Base-by-base conservation (phyloP, 2,113 vertebrate species). In the Amia ocellicauda region DNA sequence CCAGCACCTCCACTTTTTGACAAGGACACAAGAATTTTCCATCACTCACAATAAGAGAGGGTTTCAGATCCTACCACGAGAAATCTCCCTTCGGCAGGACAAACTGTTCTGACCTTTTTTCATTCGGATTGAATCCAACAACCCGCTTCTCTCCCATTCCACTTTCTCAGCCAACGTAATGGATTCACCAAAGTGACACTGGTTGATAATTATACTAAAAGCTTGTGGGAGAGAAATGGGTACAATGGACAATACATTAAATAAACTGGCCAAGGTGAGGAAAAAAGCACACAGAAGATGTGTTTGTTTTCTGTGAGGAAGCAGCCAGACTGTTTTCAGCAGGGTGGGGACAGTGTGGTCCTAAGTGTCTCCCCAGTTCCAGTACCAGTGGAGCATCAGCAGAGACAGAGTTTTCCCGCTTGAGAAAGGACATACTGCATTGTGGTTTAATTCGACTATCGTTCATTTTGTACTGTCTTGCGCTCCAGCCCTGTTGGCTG, bases 361-460 rank as follows among this genome's bases (percentile, higher is more conserved):
- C 70, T 41, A 24, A 74, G 60, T 58, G 72, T 74, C 36, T 42
- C 19, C 42, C 24, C 51, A 17, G 43, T 58, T 62, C 57, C 63
- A 56, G 29, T 40, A 58, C 61, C 42, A 14, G 7, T 10, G 16
- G 29, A 57, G 67, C 69, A 7, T n/a, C n/a, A 16, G 22, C 23
- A 20, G 16, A 10, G 62, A 53, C 19, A 8, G 24, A 13, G 36
- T 23, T 41, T 13, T 13, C 28, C 28, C 3, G 2, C 36, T 55
- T 43, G 66, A 47, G 36, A 81, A 80, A 85, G 81, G 78, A 76
- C 85, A 85, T 74, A 85, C 85, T 80, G 78, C 83, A 80, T 78
- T 69, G 69, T 57, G 43, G 65, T 65, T 47, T 36, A 58, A 49
- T 41, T 69, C 42, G 17, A 36, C 29, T 64, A 64, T 49, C 64